These are phyloP conservation scores for Apoda limacodes DNA, from an alignment of 2,888 invertebrate species.

Conservation along the genomic window DNA sequence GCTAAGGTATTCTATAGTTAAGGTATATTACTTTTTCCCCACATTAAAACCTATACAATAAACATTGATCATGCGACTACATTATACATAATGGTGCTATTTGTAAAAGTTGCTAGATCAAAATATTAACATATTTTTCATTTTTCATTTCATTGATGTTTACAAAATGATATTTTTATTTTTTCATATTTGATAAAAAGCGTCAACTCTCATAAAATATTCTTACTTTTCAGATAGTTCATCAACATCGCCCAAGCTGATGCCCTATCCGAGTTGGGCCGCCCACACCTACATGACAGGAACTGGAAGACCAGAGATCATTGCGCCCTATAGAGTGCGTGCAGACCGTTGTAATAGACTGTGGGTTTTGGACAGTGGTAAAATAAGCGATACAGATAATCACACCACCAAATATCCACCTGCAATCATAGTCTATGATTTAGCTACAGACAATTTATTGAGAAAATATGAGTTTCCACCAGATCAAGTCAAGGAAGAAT, in stretches of 20 bases:
- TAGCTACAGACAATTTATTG: constrained; percentile 77
- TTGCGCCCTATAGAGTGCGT: constrained; percentile 79
- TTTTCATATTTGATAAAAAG: too few relatives aligned
- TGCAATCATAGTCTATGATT: constrained; percentile 77
- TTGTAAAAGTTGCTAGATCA: too few relatives aligned
- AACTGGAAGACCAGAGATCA: constrained; percentile 67
- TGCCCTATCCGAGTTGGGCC: constrained; percentile 85
- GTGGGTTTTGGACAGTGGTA: constrained; percentile 84
- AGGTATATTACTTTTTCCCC: too few relatives aligned
- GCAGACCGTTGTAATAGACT: constrained; percentile 82
- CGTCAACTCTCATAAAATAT: too few relatives aligned
- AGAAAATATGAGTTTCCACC: constrained; percentile 74
- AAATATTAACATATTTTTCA: too few relatives aligned
- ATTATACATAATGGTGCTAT: too few relatives aligned
- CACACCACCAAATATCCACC: constrained; percentile 67
- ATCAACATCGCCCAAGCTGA: constrained; percentile 75
- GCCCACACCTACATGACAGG: constrained; percentile 72
- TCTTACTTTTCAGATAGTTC: constrained; percentile 69
- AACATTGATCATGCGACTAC: too few relatives aligned
- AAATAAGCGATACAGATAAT: constrained; percentile 67
- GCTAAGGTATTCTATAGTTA: too few relatives aligned
- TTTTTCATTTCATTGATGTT: too few relatives aligned
- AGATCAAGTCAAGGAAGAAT: constrained; percentile 74
- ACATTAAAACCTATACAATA: too few relatives aligned
- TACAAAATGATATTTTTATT: too few relatives aligned